phyloP scores from a whole-genome alignment of 35 echinoderm and acorn worm genomes.

The Anneissia japonica region DNA sequence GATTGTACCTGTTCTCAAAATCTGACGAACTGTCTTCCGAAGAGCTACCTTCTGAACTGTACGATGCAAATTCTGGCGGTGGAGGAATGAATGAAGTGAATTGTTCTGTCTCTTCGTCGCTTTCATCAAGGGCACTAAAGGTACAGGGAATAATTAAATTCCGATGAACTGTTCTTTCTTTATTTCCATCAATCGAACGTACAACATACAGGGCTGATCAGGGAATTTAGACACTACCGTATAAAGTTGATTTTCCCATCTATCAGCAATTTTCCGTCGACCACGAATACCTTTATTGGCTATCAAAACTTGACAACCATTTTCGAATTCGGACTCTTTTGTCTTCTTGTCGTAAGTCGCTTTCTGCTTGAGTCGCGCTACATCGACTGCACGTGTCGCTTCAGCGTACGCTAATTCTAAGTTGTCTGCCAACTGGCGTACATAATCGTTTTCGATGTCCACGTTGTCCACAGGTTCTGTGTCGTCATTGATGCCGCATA shows the following conservation, averaged over 20 bases:
- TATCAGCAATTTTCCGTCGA: constrained; percentile 21
- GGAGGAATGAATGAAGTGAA: too few species aligned
- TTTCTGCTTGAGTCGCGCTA: constrained; percentile 2
- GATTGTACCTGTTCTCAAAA: too few species aligned
- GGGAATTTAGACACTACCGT: background rate
- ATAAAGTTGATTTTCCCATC: constrained; percentile 32
- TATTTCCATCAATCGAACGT: too few species aligned
- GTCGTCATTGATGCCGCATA: background rate
- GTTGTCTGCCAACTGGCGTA: background rate
- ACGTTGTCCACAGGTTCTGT: background rate
- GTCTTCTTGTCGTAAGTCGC: constrained; percentile 16
- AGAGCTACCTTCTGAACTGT: too few species aligned
- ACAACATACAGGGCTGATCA: too few species aligned
- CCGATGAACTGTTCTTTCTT: too few species aligned
- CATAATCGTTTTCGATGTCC: constrained; percentile 21
- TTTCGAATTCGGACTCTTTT: background rate
- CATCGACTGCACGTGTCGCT: background rate
- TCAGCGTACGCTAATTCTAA: background rate
- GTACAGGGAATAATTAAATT: too few species aligned
- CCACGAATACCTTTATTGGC: background rate
- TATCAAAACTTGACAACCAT: constrained; percentile 45
- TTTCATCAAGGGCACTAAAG: too few species aligned
- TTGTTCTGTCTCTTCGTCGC: too few species aligned
- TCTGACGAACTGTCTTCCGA: too few species aligned
- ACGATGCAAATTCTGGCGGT: too few species aligned